These are phyloP conservation scores for Timema podura DNA, from an alignment of 2,888 invertebrate genomes.

Conservation along the genomic window DNA sequence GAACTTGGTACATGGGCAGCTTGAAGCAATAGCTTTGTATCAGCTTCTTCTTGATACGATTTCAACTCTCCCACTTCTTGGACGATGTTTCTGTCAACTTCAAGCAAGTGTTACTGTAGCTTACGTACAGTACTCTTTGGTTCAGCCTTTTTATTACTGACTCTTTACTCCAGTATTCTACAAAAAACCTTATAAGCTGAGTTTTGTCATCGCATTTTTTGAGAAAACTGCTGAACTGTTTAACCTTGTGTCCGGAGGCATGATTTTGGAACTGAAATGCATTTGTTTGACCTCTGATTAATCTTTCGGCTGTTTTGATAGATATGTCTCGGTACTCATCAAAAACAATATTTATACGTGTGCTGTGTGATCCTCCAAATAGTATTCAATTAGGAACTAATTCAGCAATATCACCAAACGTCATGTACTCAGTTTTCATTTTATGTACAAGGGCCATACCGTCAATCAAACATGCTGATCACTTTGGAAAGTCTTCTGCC, in stretches of 20 bases:
- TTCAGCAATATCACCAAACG: constrained; percentile 4
- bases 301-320: not conserved
- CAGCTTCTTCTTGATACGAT: not conserved
- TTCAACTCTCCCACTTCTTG: not conserved
- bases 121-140: not conserved
- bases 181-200: not conserved
- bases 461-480: not conserved
- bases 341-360: not conserved
- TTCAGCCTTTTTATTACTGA: constrained; percentile 6
- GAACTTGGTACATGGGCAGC: not conserved
- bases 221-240: not conserved
- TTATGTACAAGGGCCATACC: not conserved
- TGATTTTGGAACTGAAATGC: not conserved
- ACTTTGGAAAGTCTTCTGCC: not conserved
- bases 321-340: not conserved
- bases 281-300: not conserved
- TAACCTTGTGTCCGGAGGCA: not conserved
- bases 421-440: not conserved
- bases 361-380: not conserved
- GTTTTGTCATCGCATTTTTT: not conserved
- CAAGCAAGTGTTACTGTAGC: not conserved
- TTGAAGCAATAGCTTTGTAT: not conserved
- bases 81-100: not conserved
- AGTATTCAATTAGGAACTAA: not conserved
- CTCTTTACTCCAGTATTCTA: not conserved